phyloP scores from a whole-genome alignment of 2,888 invertebrate genomes.

The Amphipoea lucens region DNA sequence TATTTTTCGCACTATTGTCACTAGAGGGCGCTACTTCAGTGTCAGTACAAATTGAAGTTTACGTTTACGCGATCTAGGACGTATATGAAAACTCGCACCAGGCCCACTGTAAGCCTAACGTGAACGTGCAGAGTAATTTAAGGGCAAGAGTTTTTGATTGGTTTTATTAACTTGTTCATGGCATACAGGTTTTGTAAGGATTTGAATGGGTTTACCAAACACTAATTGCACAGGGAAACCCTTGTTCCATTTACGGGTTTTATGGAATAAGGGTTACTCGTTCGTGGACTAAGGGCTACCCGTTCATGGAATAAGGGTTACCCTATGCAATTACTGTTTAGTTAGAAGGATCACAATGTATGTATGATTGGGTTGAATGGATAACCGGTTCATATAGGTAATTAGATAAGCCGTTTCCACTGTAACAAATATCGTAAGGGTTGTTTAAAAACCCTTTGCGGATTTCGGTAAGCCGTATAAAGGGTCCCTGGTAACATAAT shows the following conservation, averaged over 20 bases:
- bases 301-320: not conserved
- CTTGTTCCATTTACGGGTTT: not conserved
- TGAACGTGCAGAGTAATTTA: not conserved
- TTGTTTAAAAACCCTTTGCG: not conserved
- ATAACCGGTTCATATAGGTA: not conserved
- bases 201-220: not conserved
- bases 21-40: not conserved
- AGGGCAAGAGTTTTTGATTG: not conserved
- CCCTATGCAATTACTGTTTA: not conserved
- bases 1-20: not conserved
- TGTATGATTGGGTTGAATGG: not conserved
- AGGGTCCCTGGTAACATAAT: not conserved
- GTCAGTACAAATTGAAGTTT: not conserved
- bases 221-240: not conserved
- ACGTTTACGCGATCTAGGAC: not conserved
- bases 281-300: not conserved
- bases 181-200: not conserved
- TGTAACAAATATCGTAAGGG: not conserved
- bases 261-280: not conserved
- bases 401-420: not conserved
- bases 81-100: not conserved
- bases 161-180: not conserved
- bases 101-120: conserved; percentile 1
- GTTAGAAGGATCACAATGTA: not conserved
- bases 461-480: not conserved